Evolutionary conservation across 2,888 invertebrate genomes (phyloP), one percentile per base, ranked within the genome.

Genomic region (Eristalis arbustorum): DNA sequence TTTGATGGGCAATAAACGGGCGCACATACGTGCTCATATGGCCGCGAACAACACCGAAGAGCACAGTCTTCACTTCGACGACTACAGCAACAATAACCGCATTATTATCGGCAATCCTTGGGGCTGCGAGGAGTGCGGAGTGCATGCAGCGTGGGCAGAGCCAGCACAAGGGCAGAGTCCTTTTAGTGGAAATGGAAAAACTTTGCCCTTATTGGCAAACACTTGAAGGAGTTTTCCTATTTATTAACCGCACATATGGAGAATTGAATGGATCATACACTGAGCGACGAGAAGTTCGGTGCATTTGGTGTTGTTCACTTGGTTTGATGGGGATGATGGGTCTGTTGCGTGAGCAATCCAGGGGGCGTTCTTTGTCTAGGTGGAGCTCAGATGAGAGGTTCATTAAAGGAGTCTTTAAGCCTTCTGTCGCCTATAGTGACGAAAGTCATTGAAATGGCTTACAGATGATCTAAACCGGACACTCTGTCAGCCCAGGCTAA

Each of bases 141-240:
- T 13, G 23, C 8, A 22, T 64, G 57, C n/a, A n/a, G 37, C 13
- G 6, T 22, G 37, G 22, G 37, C 31, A 8, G 31, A 31, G 8
- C 31, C 18, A 8, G 18, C 49, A n/a, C n/a, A 61, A 10, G 56
- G 63, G 11, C 67, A 37, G 18, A 71, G 23, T 69, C 28, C 6
- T 37, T 42, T 76, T 61, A 31, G 28, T 28, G 37, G 59, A 62
- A 72, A 67, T 67, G 66, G 79, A 62, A 67, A 66, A 79, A 67
- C 49, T 79, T 73, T 79, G 31, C 34, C 67, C 59, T 73, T 73
- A 79, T 79, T 79, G 59, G 72, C 79, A 73, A 72, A 66, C 72
- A 73, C 79, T 79, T 79, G 72, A 79, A 34, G 37, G 49, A 37
- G 18, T 67, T 64, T 31, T 42, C 25, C 37, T 59, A 28, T 22